Evolutionary conservation across 2,113 vertebrate species (phyloP).

Genomic region (Bothrops jararaca): DNA sequence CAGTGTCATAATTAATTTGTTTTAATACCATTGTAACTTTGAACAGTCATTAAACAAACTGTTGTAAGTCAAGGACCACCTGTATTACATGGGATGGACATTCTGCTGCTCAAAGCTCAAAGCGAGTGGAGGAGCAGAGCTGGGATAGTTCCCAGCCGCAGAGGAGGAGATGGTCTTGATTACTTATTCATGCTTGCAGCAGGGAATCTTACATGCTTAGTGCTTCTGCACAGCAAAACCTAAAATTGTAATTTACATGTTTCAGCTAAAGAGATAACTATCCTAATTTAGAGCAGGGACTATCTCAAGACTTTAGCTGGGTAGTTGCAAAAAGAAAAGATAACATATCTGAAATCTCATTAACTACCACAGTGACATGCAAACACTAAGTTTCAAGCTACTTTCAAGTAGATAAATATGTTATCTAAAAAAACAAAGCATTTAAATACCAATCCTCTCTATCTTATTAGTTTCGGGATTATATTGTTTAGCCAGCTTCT

Average conservation of each 20-base stretch:
- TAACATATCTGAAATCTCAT: not conserved
- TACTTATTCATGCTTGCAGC: not conserved
- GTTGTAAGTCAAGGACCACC: not conserved
- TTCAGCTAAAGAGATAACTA: not conserved
- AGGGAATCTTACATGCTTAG: too few relatives aligned
- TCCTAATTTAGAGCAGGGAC: not conserved
- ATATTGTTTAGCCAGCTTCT: not conserved
- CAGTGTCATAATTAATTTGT: not conserved
- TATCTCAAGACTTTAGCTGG: not conserved
- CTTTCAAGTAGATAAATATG: slow-evolving; percentile 29
- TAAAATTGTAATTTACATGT: not conserved
- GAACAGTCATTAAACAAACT: not conserved
- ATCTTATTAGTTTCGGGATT: not conserved
- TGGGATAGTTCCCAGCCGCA: not conserved
- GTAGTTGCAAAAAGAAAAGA: not conserved
- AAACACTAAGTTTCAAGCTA: not conserved
- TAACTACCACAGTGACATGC: not conserved
- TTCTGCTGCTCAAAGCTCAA: not conserved
- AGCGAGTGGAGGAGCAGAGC: too few relatives aligned
- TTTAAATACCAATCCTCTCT: slow-evolving; percentile 13
- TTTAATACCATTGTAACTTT: not conserved
- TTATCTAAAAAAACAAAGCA: slow-evolving; percentile 21
- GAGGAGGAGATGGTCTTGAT: not conserved
- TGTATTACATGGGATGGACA: not conserved
- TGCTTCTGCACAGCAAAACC: not conserved